Conservation (phyloP, 2,888 invertebrate species). For the Tetheella fluctuosa region DNA sequence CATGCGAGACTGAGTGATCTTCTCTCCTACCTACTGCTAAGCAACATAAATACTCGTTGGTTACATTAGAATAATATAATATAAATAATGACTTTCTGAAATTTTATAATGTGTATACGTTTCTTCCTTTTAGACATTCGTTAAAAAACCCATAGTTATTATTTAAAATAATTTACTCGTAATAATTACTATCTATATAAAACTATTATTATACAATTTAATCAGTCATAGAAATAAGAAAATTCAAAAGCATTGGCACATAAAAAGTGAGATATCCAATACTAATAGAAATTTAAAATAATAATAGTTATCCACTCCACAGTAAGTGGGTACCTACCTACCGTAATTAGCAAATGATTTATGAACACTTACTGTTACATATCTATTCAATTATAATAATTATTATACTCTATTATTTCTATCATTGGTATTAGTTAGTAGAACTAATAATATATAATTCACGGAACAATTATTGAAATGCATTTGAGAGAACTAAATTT, state of each 20-base stretch:
- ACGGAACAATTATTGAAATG: neutral
- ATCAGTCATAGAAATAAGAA: neutral
- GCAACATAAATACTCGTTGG: conserved; percentile 4
- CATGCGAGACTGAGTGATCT: conserved; percentile 68
- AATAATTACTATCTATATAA: neutral
- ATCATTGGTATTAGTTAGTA: conserved; percentile 6
- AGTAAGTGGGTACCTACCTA: too few species aligned
- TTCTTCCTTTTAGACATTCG: neutral
- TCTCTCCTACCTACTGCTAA: conserved; percentile 40
- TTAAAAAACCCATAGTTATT: neutral
- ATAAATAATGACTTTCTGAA: too few species aligned
- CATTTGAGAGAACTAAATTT: conserved; percentile 7
- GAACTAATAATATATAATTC: neutral
- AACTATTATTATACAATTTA: neutral
- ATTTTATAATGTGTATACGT: neutral
- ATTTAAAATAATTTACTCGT: conserved; percentile 5
- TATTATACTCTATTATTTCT: too few species aligned
- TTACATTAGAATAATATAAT: too few species aligned
- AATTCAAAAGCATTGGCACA: conserved; percentile 36
- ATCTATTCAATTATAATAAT: neutral
- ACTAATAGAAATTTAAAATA: conserved; percentile 23
- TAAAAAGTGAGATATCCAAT: conserved; percentile 25
- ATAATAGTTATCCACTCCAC: too few species aligned
- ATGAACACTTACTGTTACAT: neutral
- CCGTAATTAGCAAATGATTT: conserved; percentile 19